phyloP scores from a whole-genome alignment of 2,113 vertebrate species.

The Triplophysa siluroides region DNA sequence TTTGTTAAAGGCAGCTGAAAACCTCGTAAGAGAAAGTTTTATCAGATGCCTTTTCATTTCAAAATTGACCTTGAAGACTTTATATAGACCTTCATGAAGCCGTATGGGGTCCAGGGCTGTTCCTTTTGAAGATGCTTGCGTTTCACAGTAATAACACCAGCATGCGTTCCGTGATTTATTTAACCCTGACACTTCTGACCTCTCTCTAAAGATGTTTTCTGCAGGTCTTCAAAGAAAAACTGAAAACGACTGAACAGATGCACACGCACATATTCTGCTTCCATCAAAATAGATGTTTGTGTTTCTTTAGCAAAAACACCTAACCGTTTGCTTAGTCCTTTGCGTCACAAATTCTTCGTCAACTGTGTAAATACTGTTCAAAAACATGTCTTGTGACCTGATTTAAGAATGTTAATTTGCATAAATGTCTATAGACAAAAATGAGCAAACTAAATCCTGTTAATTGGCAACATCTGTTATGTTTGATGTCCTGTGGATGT shows the following conservation, averaged over 20 bases:
- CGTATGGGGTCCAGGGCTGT: background rate
- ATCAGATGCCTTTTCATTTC: background rate
- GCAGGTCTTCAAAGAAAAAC: slow-evolving; percentile 46
- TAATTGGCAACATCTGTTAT: slow-evolving; percentile 68
- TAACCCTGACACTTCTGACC: slow-evolving; percentile 53
- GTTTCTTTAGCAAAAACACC: background rate
- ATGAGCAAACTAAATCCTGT: slow-evolving; percentile 45
- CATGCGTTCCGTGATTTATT: slow-evolving; percentile 55
- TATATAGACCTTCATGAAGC: background rate
- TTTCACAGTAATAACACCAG: slow-evolving; percentile 28
- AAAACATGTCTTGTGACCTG: no score
- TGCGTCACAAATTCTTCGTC: no score
- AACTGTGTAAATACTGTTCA: no score
- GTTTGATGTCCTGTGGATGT: slow-evolving; percentile 56
- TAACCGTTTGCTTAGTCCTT: no score
- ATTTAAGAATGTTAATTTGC: background rate
- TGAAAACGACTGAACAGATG: slow-evolving; percentile 54
- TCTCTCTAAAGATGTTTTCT: slow-evolving; percentile 40
- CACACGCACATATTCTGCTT: slow-evolving; percentile 17
- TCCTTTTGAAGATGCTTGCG: background rate
- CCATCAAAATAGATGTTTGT: background rate
- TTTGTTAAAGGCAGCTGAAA: background rate
- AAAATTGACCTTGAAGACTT: background rate
- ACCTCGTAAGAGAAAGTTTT: background rate
- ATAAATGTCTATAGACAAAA: background rate